Conservation (phyloP, 2,797 vertebrate species). For the Notamacropus eugenii region DNA sequence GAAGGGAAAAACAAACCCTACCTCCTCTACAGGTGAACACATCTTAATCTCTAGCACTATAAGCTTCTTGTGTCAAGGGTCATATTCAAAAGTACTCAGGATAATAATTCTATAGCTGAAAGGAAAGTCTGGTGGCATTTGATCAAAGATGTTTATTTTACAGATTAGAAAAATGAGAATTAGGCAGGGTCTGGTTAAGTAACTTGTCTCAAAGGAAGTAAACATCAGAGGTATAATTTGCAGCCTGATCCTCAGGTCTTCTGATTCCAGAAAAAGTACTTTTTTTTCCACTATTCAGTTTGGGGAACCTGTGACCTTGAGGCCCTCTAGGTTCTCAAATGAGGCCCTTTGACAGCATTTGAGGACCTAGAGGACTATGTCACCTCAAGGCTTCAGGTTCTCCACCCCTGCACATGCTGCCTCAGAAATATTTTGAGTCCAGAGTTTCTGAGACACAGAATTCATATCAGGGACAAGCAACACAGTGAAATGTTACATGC, state of each 20-base stretch:
- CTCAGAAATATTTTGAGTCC: neutral
- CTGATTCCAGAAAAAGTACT: neutral
- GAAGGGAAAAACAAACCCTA: neutral
- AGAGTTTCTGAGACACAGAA: neutral
- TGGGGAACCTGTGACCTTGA: no score
- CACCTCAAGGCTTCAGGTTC: no score
- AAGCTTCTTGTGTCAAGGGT: neutral
- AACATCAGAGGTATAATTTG: neutral
- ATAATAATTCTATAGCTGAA: neutral
- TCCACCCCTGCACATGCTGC: neutral
- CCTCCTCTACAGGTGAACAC: neutral
- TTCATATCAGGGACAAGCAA: neutral
- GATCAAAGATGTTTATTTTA: neutral
- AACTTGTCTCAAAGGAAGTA: neutral
- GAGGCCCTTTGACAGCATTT: no score
- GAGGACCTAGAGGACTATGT: no score
- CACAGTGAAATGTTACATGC: neutral
- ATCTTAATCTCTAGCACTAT: neutral
- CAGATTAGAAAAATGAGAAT: neutral
- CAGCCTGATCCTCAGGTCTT: neutral
- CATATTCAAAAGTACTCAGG: neutral
- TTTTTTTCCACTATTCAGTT: neutral
- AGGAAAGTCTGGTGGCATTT: neutral
- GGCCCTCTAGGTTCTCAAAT: no score
- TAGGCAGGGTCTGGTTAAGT: neutral